Conservation (phyloP, 1,140 invertebrate genomes). For the Venturia canescens region DNA sequence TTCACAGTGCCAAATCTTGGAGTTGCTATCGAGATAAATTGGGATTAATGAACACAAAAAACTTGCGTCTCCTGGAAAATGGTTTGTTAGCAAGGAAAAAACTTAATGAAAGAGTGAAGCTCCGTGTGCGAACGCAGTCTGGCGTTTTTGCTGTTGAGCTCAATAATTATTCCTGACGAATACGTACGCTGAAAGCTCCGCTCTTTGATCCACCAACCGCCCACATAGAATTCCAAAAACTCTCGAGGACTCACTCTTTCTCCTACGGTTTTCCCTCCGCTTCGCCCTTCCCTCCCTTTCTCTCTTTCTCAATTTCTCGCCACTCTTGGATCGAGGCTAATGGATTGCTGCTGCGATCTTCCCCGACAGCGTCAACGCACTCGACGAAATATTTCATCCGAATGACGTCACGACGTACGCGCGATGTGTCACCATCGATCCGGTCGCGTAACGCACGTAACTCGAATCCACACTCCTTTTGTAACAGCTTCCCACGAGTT, state of each 20-base stretch:
- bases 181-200: not conserved
- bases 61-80: too few relatives aligned
- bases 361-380: not conserved
- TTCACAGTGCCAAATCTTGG: too few relatives aligned
- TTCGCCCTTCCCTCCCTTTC: not conserved
- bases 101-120: constrained; percentile 2
- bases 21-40: too few relatives aligned
- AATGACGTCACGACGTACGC: not conserved
- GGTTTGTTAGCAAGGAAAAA: not conserved
- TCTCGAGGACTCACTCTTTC: not conserved
- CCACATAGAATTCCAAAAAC: not conserved
- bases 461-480: not conserved
- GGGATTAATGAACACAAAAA: too few relatives aligned
- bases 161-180: not conserved
- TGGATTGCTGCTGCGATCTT: not conserved
- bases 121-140: not conserved
- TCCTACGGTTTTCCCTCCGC: not conserved
- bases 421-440: not conserved
- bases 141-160: not conserved
- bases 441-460: not conserved
- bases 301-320: not conserved
- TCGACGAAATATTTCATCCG: not conserved
- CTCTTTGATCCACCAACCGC: not conserved
- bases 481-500: not conserved
- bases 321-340: not conserved